These are phyloP conservation scores for Sinocyclocheilus grahami DNA, from an alignment of 2,113 vertebrate species.

Conservation along the genomic window DNA sequence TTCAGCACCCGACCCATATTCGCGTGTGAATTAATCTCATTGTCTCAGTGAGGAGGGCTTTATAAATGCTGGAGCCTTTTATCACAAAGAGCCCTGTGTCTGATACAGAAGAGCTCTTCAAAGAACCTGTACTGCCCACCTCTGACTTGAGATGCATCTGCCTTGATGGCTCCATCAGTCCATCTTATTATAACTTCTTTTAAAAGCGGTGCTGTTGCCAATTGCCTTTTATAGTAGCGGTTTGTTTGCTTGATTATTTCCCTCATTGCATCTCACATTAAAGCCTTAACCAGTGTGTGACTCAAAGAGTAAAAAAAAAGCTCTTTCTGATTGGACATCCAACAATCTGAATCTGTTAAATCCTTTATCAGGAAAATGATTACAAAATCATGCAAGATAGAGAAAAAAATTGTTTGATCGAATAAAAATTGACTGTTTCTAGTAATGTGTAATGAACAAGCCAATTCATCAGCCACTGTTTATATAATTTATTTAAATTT, in stretches of 20 bases:
- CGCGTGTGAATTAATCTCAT: conserved; percentile 61
- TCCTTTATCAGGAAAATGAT: no score
- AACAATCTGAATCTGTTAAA: not conserved
- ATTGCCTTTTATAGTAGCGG: conserved; percentile 72
- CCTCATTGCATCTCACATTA: conserved; percentile 74
- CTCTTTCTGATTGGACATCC: not conserved
- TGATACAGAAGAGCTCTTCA: conserved; percentile 71
- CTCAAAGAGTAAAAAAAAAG: conserved; percentile 23
- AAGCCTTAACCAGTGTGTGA: conserved; percentile 53
- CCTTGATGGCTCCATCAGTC: conserved; percentile 60
- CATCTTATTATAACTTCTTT: conserved; percentile 79
- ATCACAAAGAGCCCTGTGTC: conserved; percentile 68
- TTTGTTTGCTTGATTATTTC: conserved; percentile 76
- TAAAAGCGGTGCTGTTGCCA: conserved; percentile 69
- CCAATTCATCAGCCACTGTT: no score
- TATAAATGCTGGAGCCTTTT: conserved; percentile 66
- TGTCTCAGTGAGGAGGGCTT: conserved; percentile 72
- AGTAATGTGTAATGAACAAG: no score
- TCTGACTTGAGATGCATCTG: conserved; percentile 71
- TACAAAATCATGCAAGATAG: no score
- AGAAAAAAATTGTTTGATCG: no score
- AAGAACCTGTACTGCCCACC: conserved; percentile 50
- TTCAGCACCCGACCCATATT: conserved; percentile 41
- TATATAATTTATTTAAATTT: no score
- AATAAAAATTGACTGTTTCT: no score